Evolutionary conservation across 2,797 vertebrate genomes (phyloP), one percentile per base, ranked within the genome.

Genomic region (Glossophaga mutica): DNA sequence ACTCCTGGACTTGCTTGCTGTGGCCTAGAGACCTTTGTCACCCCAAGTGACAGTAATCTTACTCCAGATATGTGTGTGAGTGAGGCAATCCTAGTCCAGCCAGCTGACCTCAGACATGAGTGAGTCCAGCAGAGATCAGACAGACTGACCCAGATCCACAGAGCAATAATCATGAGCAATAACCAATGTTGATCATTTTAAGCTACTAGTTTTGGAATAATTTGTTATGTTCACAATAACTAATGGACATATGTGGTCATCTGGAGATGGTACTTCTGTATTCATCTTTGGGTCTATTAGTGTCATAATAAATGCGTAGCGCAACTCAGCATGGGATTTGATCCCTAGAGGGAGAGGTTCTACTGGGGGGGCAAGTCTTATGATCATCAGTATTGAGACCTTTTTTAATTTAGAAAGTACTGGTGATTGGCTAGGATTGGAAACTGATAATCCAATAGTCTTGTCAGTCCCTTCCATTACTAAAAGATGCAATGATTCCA

Each of bases 351-450:
- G 22, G 16, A 94, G 39, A 46, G 5, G 8, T 83, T 78, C 59
- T 77, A 0, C 77, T 82, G 39, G 1, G 4, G 7, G 9, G 21
- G 2, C 10, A 18, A 4, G 71, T 88, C 76, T 93, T 87, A 22
- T 32, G 50, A 79, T 42, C 48, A n/a, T 89, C 59, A 42, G 73
- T 14, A 39, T 84, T 74, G 55, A 88, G 44, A 22, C 16, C 59
- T 91, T 65, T 62, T 91, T 82, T 68, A 84, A 73, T 79, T 89
- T 74, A 32, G 65, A 78, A 90, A 86, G n/a, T 22, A 91, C 79
- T 91, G 21, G n/a, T 71, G 68, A 87, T 65, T 79, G 50, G 34
- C 24, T 48, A 87, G 37, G 57, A 87, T 87, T 68, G 70, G 84
- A 91, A 84, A 62, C 6, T 16, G 70, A 0, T 55, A 67, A 84